Evolutionary conservation across 2,797 vertebrate genomes (phyloP).

Genomic region (Adelosebastes latens): DNA sequence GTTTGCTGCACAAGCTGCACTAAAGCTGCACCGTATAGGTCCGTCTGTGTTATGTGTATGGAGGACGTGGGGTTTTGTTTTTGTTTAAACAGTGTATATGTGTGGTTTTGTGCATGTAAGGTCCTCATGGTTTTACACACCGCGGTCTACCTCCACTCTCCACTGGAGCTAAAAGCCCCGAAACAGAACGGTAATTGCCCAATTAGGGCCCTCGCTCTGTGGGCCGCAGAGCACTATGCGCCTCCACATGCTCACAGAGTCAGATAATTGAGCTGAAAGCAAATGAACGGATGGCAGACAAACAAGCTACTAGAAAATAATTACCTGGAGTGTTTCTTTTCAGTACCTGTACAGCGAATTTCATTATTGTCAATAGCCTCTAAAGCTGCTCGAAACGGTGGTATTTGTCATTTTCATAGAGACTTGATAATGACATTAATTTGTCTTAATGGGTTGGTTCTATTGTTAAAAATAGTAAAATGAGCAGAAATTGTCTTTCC

Average conservation of each 20-base stretch:
- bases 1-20: conserved; percentile 57
- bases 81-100: conserved; percentile 78
- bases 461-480: conserved; percentile 99
- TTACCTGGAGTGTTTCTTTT: conserved; percentile 99
- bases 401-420: conserved; percentile 99
- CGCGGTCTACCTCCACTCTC: conserved; percentile 92
- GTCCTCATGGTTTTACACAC: conserved; percentile 83
- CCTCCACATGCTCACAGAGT: conserved; percentile 88
- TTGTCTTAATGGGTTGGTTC: conserved; percentile 99
- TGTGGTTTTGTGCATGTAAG: conserved; percentile 77
- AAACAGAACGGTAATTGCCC: conserved; percentile 98
- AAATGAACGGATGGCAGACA: conserved; percentile 99
- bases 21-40: conserved; percentile 57
- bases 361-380: conserved; percentile 99
- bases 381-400: conserved; percentile 98
- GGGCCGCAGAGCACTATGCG: conserved; percentile 86
- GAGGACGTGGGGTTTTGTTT: conserved; percentile 75
- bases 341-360: conserved; percentile 98
- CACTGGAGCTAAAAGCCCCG: conserved; percentile 94
- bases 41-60: conserved; percentile 58
- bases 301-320: conserved; percentile 99
- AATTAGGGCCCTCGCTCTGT: conserved; percentile 98
- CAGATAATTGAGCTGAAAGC: conserved; percentile 99
- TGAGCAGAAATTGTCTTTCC: conserved; percentile 99
- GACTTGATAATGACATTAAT: conserved; percentile 99